Evolutionary conservation across 2,888 invertebrate species (phyloP).

Genomic region (Bruchidius siliquastri): DNA sequence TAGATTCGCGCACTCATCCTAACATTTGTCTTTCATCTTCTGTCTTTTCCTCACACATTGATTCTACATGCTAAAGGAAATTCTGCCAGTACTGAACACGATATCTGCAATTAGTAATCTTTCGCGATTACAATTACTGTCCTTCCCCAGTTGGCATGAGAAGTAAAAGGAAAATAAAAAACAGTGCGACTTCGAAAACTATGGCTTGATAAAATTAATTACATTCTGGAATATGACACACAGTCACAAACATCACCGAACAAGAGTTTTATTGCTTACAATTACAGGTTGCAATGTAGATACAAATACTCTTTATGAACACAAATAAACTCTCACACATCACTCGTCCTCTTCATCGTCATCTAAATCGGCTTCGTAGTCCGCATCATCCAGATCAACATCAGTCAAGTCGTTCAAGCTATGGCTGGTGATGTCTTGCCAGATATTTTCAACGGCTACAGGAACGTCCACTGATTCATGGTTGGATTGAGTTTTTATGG

Average conservation of each 20-base stretch:
- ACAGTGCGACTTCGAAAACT: no score
- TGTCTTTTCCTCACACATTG: no score
- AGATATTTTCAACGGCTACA: constrained; percentile 8
- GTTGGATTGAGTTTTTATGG: constrained; percentile 5
- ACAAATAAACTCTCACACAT: background rate
- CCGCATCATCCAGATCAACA: background rate
- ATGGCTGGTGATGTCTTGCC: constrained; percentile 9
- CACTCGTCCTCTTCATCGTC: background rate
- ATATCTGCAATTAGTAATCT: no score
- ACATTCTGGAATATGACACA: no score
- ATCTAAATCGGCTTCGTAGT: background rate
- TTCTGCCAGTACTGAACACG: no score
- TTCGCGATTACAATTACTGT: no score
- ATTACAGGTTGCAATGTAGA: background rate
- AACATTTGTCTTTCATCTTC: no score
- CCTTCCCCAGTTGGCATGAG: no score
- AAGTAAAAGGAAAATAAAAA: no score
- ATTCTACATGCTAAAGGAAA: no score
- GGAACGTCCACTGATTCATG: constrained; percentile 2
- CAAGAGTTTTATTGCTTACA: background rate
- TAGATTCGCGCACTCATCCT: no score
- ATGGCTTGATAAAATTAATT: no score
- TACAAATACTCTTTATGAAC: background rate
- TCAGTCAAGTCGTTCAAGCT: constrained; percentile 5
- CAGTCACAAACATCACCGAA: background rate